Evolutionary conservation across 2,888 invertebrate genomes (phyloP), one percentile per base, ranked within the genome.

Genomic region (Cheilosia vernalis): DNA sequence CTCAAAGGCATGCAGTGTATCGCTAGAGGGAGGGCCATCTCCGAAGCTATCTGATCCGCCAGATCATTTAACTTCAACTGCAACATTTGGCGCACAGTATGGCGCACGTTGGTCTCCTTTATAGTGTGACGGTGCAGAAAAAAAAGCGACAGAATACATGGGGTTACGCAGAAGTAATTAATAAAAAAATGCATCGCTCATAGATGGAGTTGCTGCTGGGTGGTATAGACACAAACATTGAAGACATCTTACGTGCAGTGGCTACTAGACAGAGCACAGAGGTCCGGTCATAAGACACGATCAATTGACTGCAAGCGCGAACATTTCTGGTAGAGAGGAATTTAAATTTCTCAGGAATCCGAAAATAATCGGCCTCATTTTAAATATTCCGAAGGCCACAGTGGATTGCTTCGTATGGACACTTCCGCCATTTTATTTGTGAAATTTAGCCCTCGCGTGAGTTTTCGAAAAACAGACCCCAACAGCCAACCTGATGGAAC

Each of bases 41-140:
- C 60, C 24, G 33, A 19, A 21, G 67, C 33, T 73, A 84, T 79
- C 69, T 69, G 80, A 80, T 70, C 70, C 47, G 49, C 47, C 37
- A 70, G 84, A 76, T 73, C 74, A 19, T 84, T 84, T 70, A 69
- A 74, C 73, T 69, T 64, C 51, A 64, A 76, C 40, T 58, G 51
- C 67, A 72, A 69, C 70, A 80, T 80, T 83, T 80, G 84, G 84
- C 80, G 80, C 84, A 80, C 84, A 74, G 79, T 79, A 79, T 79
- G 83, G 73, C 67, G 79, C 79, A 73, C 61, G 78, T 49, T 77
- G 69, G 58, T 40, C 44, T 58, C 55, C 30, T 24, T 42, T 9
- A 53, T 53, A 63, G 51, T 69, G 51, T 60, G 69, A 67, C 9
- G 63, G 47, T 51, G 19, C 53, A 44, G 7, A 27, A 51, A 53